Percentiles rank a stretch among this genome's conserved stretches.
These are phyloP conservation scores for Hydrochoerus hydrochaeris DNA, from an alignment of 2,113 vertebrate species.

Conservation along the genomic window DNA sequence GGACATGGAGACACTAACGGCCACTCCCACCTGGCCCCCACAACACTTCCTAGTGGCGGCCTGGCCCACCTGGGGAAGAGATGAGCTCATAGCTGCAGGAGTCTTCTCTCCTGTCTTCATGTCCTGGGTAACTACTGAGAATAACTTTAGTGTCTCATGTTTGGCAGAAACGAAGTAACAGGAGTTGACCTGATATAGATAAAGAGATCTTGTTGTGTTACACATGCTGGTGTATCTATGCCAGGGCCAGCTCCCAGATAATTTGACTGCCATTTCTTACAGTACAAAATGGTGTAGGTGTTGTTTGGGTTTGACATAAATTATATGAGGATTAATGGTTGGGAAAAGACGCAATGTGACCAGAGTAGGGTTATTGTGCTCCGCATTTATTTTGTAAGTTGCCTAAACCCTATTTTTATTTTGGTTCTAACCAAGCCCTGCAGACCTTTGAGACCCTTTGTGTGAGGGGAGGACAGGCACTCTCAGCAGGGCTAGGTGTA, in stretches of 20 bases:
- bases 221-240: neutral
- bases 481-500: neutral
- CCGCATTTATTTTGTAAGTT: neutral
- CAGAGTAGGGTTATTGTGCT: neutral
- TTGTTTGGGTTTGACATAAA: neutral
- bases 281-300: neutral
- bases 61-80: neutral
- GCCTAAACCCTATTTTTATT: neutral
- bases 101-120: neutral
- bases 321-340: neutral
- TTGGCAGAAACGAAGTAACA: constrained; percentile 35
- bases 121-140: neutral
- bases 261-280: neutral
- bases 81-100: neutral
- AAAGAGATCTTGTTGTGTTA: neutral
- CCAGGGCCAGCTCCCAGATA: neutral
- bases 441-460: neutral
- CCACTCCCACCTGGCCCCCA: neutral
- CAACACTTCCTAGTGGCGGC: neutral
- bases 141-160: neutral
- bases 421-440: neutral
- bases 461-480: neutral
- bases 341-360: neutral
- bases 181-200: neutral
- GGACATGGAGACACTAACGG: neutral